Evolutionary conservation across 2,888 invertebrate genomes (phyloP), one percentile per base, ranked within the genome.

Genomic region (Pammene aurita): DNA sequence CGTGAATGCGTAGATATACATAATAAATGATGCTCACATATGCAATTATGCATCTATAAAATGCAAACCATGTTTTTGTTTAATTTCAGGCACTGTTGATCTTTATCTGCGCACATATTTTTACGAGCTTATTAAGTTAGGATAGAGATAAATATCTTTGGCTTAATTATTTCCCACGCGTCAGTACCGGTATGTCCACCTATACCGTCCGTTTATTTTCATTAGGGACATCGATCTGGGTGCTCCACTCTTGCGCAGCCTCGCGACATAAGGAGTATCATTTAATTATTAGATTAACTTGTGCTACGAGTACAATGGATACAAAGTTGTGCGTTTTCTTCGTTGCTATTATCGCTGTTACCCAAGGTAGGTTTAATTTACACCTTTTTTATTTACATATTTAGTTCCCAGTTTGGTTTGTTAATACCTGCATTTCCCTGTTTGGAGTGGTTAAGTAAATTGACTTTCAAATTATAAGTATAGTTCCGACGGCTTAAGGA

Each of bases 161-260:
- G 38, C 14, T 14, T 58, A 41, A 60, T 7, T 74, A 77, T 77
- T 84, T 87, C 54, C 77, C 76, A 7, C 72, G 65, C 77, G 81
- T 80, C 61, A 76, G 78, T 86, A 91, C 91, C 83, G 83, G 89
- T 86, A 84, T 77, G 79, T 84, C 89, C 77, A 76, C 77, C 54
- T 83, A 80, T 82, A 70, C 80, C 80, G 80, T 76, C 75, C 70
- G 72, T 77, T 78, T 82, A 81, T 82, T 83, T 83, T 81, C 81
- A 80, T 83, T 83, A 83, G 62, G 50, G 41, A 62, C 78, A 80
- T 77, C 77, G 73, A 76, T 75, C 77, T 74, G 73, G 71, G 56
- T 71, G 60, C 65, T 48, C 52, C 48, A 18, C 64, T 44, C 57
- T 13, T 56, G 50, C 70, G 56, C 68, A 61, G 54, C 52, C 62